Percentiles rank a stretch among this genome's conserved stretches.
phyloP scores from a whole-genome alignment of 2,797 vertebrate species.

The Philypnodon macrostomus region DNA sequence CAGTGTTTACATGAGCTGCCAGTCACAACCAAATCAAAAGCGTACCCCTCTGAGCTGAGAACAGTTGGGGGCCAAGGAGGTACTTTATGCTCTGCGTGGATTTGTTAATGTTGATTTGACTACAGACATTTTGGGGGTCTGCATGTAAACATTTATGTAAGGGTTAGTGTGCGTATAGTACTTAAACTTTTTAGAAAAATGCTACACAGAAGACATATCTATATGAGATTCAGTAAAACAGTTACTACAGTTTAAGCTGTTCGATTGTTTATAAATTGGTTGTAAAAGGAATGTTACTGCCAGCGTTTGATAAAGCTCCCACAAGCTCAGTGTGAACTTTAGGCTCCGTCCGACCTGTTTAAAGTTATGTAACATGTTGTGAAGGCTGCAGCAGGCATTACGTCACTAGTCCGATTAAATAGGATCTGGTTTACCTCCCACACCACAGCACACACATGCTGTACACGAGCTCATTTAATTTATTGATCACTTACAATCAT shows the following conservation, averaged over 20 bases:
- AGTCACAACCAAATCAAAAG: slow-evolving; percentile 74
- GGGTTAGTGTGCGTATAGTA: slow-evolving; percentile 15
- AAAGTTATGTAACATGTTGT: slow-evolving; percentile 68
- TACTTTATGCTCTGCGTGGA: slow-evolving; percentile 38
- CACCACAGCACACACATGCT: slow-evolving; percentile 5
- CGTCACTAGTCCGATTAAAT: slow-evolving; percentile 65
- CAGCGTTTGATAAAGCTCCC: slow-evolving; percentile 35
- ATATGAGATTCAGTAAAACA: background rate
- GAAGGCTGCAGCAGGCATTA: slow-evolving; percentile 57
- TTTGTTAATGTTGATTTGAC: slow-evolving; percentile 50
- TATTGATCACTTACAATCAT: background rate
- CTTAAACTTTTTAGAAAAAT: slow-evolving; percentile 8
- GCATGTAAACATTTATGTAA: slow-evolving; percentile 43
- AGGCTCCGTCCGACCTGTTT: slow-evolving; percentile 52
- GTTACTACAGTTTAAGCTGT: too few species aligned
- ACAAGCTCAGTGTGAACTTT: slow-evolving; percentile 46
- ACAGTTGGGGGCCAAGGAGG: slow-evolving; percentile 63
- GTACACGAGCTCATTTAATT: slow-evolving; percentile 6
- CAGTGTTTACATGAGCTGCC: slow-evolving; percentile 75
- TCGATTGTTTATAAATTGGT: slow-evolving; percentile 24
- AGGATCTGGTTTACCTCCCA: slow-evolving; percentile 53
- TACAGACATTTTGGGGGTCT: slow-evolving; percentile 35
- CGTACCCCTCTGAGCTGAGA: slow-evolving; percentile 56
- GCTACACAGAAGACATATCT: too few species aligned
- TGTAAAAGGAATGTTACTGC: slow-evolving; percentile 19